Evolutionary conservation across 2,113 vertebrate species (phyloP), one percentile per base, ranked within the genome.

Genomic region (Catharus bicknelli): DNA sequence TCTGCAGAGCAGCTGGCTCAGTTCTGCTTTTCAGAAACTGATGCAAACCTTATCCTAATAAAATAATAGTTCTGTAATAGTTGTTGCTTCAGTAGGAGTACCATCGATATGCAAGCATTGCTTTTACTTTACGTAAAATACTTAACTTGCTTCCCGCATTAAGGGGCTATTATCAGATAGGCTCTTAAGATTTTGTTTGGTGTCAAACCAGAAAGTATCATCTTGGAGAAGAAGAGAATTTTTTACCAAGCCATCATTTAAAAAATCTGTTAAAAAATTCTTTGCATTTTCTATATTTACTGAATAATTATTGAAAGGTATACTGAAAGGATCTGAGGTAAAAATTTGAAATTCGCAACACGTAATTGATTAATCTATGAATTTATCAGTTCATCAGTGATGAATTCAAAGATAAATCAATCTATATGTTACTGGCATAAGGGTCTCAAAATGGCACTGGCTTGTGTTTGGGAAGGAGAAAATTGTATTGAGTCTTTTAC

Each of bases 41-140:
- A 14, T 50, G 32, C 34, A 66, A 72, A 55, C 16, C 11, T 58
- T 73, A 9, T 10, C 54, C 19, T 43, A 14, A 75, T 83, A 83
- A 36, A 61, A 26, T 20, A 22, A 34, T 9, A 36, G 16, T 38
- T 19, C 2, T 25, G 4, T 70, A 45, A 10, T 15, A 23, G 23
- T 61, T 43, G 12, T 11, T 80, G 9, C 10, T 77, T 81, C 9
- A 5, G 36, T 61, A 69, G 48, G 59, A 67, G 20, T 62, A 38
- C 21, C 2, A 1, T 7, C 19, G 7, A 16, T 67, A 19, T 26
- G 36, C 11, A 1, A 0, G 1, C 51, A 50, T 66, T 58, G n/a
- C 18, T 78, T 92, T 57, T 73, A 27, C 57, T 64, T 66, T 34
- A 36, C 17, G 90, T 29, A 20, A n/a, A 66, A 40, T 77, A n/a